Evolutionary conservation across 2,888 invertebrate species (phyloP).

Genomic region (Drosophila mercatorum): DNA sequence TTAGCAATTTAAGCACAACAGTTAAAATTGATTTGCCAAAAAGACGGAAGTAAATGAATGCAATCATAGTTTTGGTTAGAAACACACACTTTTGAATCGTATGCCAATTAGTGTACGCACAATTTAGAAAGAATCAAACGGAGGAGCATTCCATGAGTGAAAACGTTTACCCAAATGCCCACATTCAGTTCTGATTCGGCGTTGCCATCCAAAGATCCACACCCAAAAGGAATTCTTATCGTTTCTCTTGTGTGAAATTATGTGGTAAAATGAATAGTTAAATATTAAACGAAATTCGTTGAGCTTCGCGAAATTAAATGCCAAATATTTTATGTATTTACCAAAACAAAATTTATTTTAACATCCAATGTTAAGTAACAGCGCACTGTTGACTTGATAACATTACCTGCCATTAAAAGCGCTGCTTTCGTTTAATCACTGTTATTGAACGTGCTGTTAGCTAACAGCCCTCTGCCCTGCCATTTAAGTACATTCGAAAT

Average conservation of each 20-base stretch:
- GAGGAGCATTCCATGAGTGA: slow-evolving; percentile 65
- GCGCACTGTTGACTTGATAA: slow-evolving; percentile 26
- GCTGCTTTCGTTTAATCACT: slow-evolving; percentile 21
- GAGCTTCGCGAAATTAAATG: slow-evolving; percentile 75
- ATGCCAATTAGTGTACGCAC: slow-evolving; percentile 16
- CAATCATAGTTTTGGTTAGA: slow-evolving; percentile 45
- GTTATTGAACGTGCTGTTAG: slow-evolving; percentile 33
- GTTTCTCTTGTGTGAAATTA: slow-evolving; percentile 63
- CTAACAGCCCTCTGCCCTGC: slow-evolving; percentile 47
- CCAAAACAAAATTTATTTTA: slow-evolving; percentile 49
- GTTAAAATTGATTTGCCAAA: slow-evolving; percentile 62
- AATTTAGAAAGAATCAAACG: slow-evolving; percentile 28
- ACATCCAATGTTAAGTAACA: slow-evolving; percentile 41
- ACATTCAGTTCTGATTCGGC: slow-evolving; percentile 43
- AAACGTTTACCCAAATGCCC: slow-evolving; percentile 44
- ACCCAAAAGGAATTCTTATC: slow-evolving; percentile 40
- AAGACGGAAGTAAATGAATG: slow-evolving; percentile 33
- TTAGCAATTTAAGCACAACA: slow-evolving; percentile 55
- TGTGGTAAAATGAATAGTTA: slow-evolving; percentile 43
- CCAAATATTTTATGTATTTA: slow-evolving; percentile 75
- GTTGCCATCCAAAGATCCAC: slow-evolving; percentile 71
- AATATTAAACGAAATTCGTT: slow-evolving; percentile 54
- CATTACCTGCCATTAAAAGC: slow-evolving; percentile 13
- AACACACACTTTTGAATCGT: slow-evolving; percentile 15
- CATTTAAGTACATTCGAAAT: slow-evolving; percentile 32